phyloP scores from a whole-genome alignment of 2,113 vertebrate species.

The Leucopsar rothschildi region DNA sequence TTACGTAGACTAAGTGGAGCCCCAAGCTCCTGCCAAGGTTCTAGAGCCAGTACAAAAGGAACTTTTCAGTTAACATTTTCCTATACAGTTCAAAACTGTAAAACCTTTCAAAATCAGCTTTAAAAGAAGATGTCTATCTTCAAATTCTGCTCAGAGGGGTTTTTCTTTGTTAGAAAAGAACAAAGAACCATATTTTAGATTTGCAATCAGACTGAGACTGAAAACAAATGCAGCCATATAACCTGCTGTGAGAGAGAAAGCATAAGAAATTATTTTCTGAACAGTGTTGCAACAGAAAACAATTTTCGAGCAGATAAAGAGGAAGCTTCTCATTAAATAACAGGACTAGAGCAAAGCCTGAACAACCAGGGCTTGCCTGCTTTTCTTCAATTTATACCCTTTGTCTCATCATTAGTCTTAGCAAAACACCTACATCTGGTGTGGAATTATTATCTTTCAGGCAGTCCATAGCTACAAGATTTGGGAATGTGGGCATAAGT shows the following conservation, averaged over 20 bases:
- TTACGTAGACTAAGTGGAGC: neutral
- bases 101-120: neutral
- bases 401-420: neutral
- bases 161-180: conserved; percentile 10
- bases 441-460: neutral
- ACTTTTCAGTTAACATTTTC: neutral
- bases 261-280: neutral
- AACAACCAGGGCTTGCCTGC: neutral
- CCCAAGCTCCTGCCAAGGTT: neutral
- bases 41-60: neutral
- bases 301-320: neutral
- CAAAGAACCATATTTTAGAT: neutral
- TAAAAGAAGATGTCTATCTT: neutral
- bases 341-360: neutral
- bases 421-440: neutral
- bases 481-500: neutral
- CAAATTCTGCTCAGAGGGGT: neutral
- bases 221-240: neutral
- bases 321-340: neutral
- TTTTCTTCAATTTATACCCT: neutral
- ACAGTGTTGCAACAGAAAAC: neutral
- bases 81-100: neutral
- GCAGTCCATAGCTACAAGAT: neutral
- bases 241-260: neutral
- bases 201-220: neutral